Evolutionary conservation across 1,140 invertebrate species (phyloP), one percentile per base, ranked within the genome.

Genomic region (Drosophila seguyi): DNA sequence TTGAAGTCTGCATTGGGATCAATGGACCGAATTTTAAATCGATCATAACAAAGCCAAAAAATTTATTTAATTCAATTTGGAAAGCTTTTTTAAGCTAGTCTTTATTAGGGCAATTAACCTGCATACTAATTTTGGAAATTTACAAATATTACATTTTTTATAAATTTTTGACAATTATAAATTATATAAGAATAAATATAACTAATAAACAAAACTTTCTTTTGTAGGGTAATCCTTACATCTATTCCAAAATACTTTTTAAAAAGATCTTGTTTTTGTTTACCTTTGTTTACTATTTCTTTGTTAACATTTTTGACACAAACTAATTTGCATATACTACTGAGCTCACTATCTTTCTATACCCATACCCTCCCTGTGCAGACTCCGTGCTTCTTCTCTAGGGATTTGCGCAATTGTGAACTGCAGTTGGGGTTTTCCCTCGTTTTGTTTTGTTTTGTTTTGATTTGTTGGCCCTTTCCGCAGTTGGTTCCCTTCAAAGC

Each of bases 341-440:
- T 59, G 45, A 45, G 39, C 45, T 39, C n/a, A 50, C 45, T 65
- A n/a, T 59, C 18, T 42, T 34, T 57, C 10, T 14, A 4, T 58
- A 2, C 1, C 22, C 4, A 8, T 8, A 14, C 14, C 22, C 3
- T 22, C 25, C 48, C 53, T 68, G 44, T 39, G 39, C 14, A 50
- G 65, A 65, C 55, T 65, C 69, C 47, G 11, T 4, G 8, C 20
- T 27, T 22, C 29, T 50, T 39, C 29, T 20, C 36, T 22, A 41
- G 11, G 42, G 45, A 66, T 73, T 87, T 80, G 63, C 76, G 76
- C 80, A 87, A 87, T 81, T 81, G 82, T 44, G 25, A 50, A 39
- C 74, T 81, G 72, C 80, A 79, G 50, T 83, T 50, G 68, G 48
- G 68, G 11, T 47, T 53, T 72, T 36, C 29, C 38, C 38, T 58